phyloP scores from a whole-genome alignment of 2,797 vertebrate species.

The Enteromius treurensis region DNA sequence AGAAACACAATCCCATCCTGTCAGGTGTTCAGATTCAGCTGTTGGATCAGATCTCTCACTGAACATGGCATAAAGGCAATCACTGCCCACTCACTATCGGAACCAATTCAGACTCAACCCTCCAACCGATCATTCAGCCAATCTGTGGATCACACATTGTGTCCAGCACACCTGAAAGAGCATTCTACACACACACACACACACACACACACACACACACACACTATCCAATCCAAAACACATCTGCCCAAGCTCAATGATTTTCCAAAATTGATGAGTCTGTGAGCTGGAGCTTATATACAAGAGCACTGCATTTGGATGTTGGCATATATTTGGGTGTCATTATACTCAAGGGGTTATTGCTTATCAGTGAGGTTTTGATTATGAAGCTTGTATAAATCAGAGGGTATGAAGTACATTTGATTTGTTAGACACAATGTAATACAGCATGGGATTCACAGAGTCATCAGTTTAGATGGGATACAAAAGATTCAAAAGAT shows the following conservation, averaged over 20 bases:
- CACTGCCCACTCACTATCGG: conserved; percentile 44
- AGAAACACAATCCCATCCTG: conserved; percentile 40
- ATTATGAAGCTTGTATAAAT: neutral
- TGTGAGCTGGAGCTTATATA: neutral
- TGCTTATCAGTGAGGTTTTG: neutral
- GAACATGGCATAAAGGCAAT: conserved; percentile 39
- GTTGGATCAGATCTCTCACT: conserved; percentile 31
- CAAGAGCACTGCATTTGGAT: neutral
- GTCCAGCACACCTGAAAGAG: conserved; percentile 17
- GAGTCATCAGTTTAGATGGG: conserved; percentile 12
- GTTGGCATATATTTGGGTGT: neutral
- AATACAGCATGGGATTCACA: neutral
- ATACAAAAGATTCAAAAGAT: conserved; percentile 40
- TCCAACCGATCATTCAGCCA: conserved; percentile 33
- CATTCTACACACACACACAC: neutral
- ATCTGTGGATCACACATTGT: neutral
- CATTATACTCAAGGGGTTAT: too few relatives aligned
- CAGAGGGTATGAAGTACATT: conserved; percentile 25
- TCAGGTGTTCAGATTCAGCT: conserved; percentile 48
- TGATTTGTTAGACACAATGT: conserved; percentile 23
- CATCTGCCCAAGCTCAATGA: conserved; percentile 1
- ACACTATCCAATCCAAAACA: neutral
- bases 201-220: neutral
- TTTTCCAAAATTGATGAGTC: neutral
- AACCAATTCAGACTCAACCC: conserved; percentile 45